Conservation (phyloP, 1,140 invertebrate species). For the Ctenoplectra terminalis region DNA sequence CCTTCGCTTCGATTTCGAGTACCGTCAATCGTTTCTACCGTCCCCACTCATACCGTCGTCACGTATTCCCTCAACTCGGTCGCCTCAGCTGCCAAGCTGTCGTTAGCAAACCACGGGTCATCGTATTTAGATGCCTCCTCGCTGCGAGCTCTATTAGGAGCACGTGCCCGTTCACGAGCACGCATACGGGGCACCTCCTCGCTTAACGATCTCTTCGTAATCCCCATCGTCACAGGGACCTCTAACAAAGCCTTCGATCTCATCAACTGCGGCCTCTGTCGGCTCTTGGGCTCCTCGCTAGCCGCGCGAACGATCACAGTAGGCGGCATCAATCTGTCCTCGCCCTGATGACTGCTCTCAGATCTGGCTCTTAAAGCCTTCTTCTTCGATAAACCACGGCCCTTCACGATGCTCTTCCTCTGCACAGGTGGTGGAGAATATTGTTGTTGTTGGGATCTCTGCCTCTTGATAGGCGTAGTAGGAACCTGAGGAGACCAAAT, state of each 20-base stretch:
- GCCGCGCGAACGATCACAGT: conserved; percentile 67
- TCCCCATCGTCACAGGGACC: conserved; percentile 69
- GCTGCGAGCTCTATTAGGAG: conserved; percentile 77
- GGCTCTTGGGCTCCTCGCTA: conserved; percentile 74
- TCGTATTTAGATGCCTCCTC: conserved; percentile 76
- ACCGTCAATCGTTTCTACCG: conserved; percentile 30
- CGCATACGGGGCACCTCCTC: conserved; percentile 77
- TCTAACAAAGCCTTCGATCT: conserved; percentile 79
- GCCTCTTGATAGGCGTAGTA: conserved; percentile 65
- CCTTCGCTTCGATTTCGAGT: conserved; percentile 45
- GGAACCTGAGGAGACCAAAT: conserved; percentile 74
- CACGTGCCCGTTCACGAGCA: conserved; percentile 63
- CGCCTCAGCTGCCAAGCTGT: conserved; percentile 42
- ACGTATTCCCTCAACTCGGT: conserved; percentile 79
- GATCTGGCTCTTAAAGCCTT: conserved; percentile 60
- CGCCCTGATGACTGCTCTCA: conserved; percentile 48
- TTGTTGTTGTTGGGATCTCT: conserved; percentile 49
- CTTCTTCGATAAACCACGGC: conserved; percentile 56
- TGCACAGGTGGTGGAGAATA: conserved; percentile 55
- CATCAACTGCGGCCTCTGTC: conserved; percentile 74
- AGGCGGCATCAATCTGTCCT: conserved; percentile 55
- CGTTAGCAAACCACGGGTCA: conserved; percentile 70
- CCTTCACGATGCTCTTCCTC: conserved; percentile 61
- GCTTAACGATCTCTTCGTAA: conserved; percentile 78
- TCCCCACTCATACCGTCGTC: conserved; percentile 75